These are phyloP conservation scores for Ormyrus pomaceus DNA, from an alignment of 2,888 invertebrate genomes.

Conservation along the genomic window DNA sequence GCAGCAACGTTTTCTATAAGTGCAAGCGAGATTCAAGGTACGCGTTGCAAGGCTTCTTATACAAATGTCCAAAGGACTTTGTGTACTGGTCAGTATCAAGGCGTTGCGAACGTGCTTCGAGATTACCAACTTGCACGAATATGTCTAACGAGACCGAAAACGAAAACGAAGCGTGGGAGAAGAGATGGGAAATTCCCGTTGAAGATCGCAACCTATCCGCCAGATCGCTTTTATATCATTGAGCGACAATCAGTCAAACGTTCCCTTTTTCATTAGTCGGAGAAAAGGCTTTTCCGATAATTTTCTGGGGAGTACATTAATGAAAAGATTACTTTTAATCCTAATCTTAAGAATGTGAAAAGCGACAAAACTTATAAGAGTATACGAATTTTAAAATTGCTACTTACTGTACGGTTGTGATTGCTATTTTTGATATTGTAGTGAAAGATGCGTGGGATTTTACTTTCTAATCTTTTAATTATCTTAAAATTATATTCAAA, in stretches of 20 bases:
- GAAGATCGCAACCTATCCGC: conserved; percentile 67
- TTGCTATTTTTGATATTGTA: too few species aligned
- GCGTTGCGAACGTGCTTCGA: conserved; percentile 83
- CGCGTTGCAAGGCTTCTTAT: conserved; percentile 82
- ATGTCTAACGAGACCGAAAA: conserved; percentile 59
- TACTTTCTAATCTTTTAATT: too few species aligned
- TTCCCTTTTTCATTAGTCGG: too few species aligned
- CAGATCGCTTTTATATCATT: conserved; percentile 60
- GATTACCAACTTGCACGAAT: conserved; percentile 79
- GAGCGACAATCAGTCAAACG: not conserved
- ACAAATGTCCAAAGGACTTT: conserved; percentile 86
- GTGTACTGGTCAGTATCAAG: conserved; percentile 87
- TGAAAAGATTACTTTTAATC: not conserved
- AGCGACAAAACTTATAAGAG: too few species aligned
- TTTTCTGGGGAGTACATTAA: too few species aligned
- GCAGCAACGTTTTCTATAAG: conserved; percentile 84
- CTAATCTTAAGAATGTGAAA: not conserved
- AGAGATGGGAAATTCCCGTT: conserved; percentile 67
- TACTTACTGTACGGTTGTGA: too few species aligned
- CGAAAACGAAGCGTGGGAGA: conserved; percentile 63
- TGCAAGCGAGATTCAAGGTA: conserved; percentile 78
- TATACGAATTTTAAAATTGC: too few species aligned
- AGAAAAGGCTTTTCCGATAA: too few species aligned
- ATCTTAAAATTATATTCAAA: not conserved
- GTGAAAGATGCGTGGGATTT: too few species aligned